phyloP scores from a whole-genome alignment of 1,140 invertebrate genomes.

The Listronotus oregonensis region DNA sequence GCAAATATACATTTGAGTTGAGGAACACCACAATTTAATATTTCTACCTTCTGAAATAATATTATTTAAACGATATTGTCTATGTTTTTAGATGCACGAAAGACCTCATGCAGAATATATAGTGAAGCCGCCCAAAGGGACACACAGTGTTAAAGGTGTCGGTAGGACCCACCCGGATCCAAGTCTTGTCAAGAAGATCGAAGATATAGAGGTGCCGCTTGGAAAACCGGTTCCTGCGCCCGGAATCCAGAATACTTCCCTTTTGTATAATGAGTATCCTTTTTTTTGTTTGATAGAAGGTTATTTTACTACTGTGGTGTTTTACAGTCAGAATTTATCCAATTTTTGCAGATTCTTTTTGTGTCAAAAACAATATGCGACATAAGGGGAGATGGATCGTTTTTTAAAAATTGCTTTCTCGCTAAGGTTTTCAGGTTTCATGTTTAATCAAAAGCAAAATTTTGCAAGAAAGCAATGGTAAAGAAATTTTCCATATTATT shows the following conservation, averaged over 20 bases:
- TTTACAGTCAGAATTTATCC: too few relatives aligned
- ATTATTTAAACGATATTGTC: too few relatives aligned
- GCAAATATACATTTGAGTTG: too few relatives aligned
- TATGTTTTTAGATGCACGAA: slow-evolving; percentile 67
- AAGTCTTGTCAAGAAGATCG: slow-evolving; percentile 48
- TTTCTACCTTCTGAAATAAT: too few relatives aligned
- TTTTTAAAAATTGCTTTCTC: neutral
- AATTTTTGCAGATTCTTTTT: too few relatives aligned
- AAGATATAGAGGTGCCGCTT: slow-evolving; percentile 76
- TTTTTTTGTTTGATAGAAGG: slow-evolving; percentile 43
- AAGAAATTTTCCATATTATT: too few relatives aligned
- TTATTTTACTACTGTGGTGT: too few relatives aligned
- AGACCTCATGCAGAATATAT: slow-evolving; percentile 72
- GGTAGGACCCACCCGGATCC: slow-evolving; percentile 79
- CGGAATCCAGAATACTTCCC: slow-evolving; percentile 51
- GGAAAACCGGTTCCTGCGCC: slow-evolving; percentile 61
- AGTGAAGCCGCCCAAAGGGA: slow-evolving; percentile 76
- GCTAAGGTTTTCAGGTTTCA: neutral
- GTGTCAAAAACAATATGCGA: too few relatives aligned
- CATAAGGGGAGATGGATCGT: too few relatives aligned
- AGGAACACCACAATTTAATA: too few relatives aligned
- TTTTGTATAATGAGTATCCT: slow-evolving; percentile 88
- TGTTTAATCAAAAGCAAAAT: too few relatives aligned
- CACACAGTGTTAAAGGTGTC: slow-evolving; percentile 79
- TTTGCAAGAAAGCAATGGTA: too few relatives aligned